Conservation (phyloP, 2,888 invertebrate species). For the Drosophila mulleri region DNA sequence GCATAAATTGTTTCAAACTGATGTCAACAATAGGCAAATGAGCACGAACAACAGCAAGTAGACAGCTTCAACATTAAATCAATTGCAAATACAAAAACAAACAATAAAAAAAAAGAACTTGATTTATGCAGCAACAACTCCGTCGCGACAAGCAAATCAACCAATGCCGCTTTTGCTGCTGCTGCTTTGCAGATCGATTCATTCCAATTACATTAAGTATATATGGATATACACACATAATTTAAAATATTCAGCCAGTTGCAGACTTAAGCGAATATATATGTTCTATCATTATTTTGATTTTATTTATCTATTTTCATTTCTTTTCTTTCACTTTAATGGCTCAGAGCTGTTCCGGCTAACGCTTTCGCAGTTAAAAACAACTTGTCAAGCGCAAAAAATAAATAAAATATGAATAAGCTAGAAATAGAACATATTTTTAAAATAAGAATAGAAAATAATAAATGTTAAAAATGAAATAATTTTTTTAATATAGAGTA, state of each 20-base stretch:
- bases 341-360: neutral
- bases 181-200: conserved; percentile 8
- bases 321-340: neutral
- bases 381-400: neutral
- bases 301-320: conserved; percentile 11
- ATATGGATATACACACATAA: conserved; percentile 3
- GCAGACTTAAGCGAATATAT: conserved; percentile 2
- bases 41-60: conserved; percentile 23
- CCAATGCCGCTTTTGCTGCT: neutral
- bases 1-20: conserved; percentile 23
- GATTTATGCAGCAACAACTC: conserved; percentile 44
- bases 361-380: neutral
- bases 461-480: too few relatives aligned
- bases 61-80: conserved; percentile 53
- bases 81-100: conserved; percentile 23
- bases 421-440: neutral
- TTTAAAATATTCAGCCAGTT: neutral
- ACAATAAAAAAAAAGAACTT: conserved; percentile 5
- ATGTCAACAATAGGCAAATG: conserved; percentile 27
- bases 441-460: neutral
- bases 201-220: conserved; percentile 10
- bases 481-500: too few relatives aligned
- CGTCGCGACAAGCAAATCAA: conserved; percentile 17
- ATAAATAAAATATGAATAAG: neutral
- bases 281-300: neutral